Percentiles rank a stretch among this genome's conserved stretches.
Evolutionary conservation across 2,888 invertebrate genomes (phyloP).

Genomic region (Drosophila colorata): DNA sequence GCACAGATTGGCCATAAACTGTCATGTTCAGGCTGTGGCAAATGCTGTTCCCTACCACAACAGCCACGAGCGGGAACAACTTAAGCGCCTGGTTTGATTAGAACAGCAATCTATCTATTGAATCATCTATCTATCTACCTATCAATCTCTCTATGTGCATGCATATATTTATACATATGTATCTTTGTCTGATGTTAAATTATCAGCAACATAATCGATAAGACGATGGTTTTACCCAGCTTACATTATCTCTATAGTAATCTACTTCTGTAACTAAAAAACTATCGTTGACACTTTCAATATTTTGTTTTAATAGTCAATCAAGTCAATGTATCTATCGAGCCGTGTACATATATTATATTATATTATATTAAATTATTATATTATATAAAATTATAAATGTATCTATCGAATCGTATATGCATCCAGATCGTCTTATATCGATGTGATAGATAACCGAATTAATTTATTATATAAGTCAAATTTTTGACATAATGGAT

Average conservation of each 20-base stretch:
- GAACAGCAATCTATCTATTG: slow-evolving; percentile 43
- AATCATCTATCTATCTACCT: slow-evolving; percentile 22
- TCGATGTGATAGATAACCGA: too few species aligned
- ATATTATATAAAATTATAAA: too few species aligned
- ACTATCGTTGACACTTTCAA: slow-evolving; percentile 8
- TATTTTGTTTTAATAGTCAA: too few species aligned
- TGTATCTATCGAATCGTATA: too few species aligned
- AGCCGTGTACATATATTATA: too few species aligned
- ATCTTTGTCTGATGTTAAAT: neutral
- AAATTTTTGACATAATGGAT: too few species aligned
- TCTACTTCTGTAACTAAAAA: too few species aligned
- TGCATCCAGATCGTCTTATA: too few species aligned
- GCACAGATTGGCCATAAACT: slow-evolving; percentile 72
- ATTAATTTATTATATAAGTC: too few species aligned
- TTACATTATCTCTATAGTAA: neutral
- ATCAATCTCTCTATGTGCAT: slow-evolving; percentile 15
- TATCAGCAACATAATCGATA: neutral
- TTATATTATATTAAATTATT: too few species aligned
- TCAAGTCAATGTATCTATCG: too few species aligned
- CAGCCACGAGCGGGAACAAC: slow-evolving; percentile 37
- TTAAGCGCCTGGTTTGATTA: slow-evolving; percentile 55
- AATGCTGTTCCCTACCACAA: slow-evolving; percentile 2
- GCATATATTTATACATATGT: slow-evolving; percentile 7
- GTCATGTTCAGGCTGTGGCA: slow-evolving; percentile 45
- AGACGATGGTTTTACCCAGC: too few species aligned